Base-by-base conservation (phyloP, 2,113 vertebrate genomes). In the Platichthys stellatus region DNA sequence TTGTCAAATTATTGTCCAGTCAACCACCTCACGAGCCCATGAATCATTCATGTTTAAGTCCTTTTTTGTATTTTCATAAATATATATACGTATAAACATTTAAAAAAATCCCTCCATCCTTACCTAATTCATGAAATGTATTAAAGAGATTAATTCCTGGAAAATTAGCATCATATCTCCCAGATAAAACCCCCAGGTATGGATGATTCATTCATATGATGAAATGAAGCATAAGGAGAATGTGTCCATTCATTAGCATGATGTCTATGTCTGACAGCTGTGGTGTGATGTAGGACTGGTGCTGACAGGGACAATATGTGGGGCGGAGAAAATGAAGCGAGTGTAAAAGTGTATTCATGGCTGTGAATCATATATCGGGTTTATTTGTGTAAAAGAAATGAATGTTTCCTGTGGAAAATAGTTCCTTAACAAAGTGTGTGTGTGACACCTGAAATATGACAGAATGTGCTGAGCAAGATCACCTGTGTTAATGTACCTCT, bases 261-360 rank as follows among this genome's bases (percentile, higher is more conserved):
- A 85, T 28, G 71, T 82, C 66, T 69, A 26, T 63, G 67, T 28
- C 62, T 80, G 78, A 90, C 76, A 83, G 83, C 83, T 81, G 78
- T 58, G 76, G 67, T 74, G 20, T 60, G 9, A 7, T 7, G 20
- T 57, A 1, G 66, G 72, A 64, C 69, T 28, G 69, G 67, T 59
- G 24, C 56, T 57, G 14, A 66, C 12, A 5, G 56, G 18, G 24
- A 14, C 2, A 13, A 35, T 13, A 62, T 68, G 64, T n/a, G 43
- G 4, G 21, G 9, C 47, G 43, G 15, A 67, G 57, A 58, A 45
- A 40, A 23, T n/a, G 57, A 20, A 26, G 10, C 12, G 23, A 35
- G 21, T 15, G 24, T 40, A 56, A 51, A 77, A 56, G 80, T 74
- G 26, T 63, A 59, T 81, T 79, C 65, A 77, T n/a, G 43, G 47